These are phyloP conservation scores for Catostomus latipinnis DNA, from an alignment of 2,797 vertebrate species.

Conservation along the genomic window DNA sequence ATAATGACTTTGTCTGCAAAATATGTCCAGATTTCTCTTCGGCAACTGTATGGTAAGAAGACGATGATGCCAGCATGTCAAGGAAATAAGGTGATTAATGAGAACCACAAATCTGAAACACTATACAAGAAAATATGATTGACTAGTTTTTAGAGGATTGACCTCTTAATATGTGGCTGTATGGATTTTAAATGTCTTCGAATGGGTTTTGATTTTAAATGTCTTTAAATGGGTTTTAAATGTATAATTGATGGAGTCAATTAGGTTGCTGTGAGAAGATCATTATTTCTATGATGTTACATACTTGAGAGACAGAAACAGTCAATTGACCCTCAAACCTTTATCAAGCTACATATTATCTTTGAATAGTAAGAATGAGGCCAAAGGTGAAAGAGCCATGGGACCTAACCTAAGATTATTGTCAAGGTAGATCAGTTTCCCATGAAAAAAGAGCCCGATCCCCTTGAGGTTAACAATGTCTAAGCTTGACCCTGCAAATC, in stretches of 20 bases:
- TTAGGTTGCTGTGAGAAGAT: not conserved
- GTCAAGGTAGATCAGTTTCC: conserved; percentile 23
- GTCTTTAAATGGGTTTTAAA: not conserved
- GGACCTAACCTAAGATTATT: conserved; percentile 14
- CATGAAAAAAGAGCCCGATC: conserved; percentile 37
- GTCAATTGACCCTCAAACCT: conserved; percentile 29
- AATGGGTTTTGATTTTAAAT: not conserved
- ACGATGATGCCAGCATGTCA: conserved; percentile 34
- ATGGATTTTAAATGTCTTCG: not conserved
- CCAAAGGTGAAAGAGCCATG: conserved; percentile 60
- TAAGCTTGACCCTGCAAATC: conserved; percentile 61
- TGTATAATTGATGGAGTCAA: not conserved
- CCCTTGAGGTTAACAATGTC: conserved; percentile 54
- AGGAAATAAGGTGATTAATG: conserved; percentile 1
- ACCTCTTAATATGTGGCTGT: not conserved
- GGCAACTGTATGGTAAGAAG: conserved; percentile 40
- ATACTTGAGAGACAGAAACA: not conserved
- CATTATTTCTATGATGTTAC: conserved; percentile 16
- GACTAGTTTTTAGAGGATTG: not conserved
- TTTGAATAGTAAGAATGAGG: conserved; percentile 37
- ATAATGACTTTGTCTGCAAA: conserved; percentile 70
- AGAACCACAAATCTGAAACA: not conserved
- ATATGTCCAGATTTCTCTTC: conserved; percentile 19
- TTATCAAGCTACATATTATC: conserved; percentile 22
- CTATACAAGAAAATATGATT: conserved; percentile 1